Percentiles rank a stretch among this genome's conserved stretches.
Evolutionary conservation across 2,888 invertebrate species (phyloP).

Genomic region (Herminia tarsipennalis): DNA sequence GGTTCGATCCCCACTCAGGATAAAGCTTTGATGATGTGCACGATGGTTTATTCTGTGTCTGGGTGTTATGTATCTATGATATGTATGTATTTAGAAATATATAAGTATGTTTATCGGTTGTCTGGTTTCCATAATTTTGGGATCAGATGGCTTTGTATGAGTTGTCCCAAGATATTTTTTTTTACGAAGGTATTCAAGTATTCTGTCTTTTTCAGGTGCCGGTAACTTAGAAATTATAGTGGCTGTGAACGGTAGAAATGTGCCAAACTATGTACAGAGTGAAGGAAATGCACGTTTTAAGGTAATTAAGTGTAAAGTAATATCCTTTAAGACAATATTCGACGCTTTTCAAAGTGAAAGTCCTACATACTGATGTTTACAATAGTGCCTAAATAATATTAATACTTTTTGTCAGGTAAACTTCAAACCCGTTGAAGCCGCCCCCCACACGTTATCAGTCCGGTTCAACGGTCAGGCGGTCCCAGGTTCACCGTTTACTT

Average conservation of each 20-base stretch:
- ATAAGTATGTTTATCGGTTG: too few species aligned
- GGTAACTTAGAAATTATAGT: constrained; percentile 99
- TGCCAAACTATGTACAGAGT: constrained; percentile 98
- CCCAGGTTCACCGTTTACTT: constrained; percentile 97
- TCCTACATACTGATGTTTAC: too few species aligned
- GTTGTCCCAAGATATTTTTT: too few species aligned
- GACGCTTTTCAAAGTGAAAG: too few species aligned
- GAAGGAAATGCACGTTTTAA: constrained; percentile 98
- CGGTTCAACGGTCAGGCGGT: constrained; percentile 91
- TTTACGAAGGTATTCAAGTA: not conserved
- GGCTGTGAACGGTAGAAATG: constrained; percentile 97
- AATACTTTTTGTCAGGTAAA: constrained; percentile 88
- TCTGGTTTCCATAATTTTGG: too few species aligned
- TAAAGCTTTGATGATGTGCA: too few species aligned
- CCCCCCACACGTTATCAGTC: constrained; percentile 96
- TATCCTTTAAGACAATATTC: not conserved
- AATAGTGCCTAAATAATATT: too few species aligned
- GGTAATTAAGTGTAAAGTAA: constrained; percentile 69
- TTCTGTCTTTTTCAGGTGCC: constrained; percentile 88
- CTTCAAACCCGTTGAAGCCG: constrained; percentile 98
- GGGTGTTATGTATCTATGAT: too few species aligned
- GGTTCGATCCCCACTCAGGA: too few species aligned
- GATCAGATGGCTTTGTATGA: too few species aligned
- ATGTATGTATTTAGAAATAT: too few species aligned
- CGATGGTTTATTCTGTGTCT: too few species aligned